These are phyloP conservation scores for Lithophane leautieri DNA, from an alignment of 2,888 invertebrate species.

Conservation along the genomic window DNA sequence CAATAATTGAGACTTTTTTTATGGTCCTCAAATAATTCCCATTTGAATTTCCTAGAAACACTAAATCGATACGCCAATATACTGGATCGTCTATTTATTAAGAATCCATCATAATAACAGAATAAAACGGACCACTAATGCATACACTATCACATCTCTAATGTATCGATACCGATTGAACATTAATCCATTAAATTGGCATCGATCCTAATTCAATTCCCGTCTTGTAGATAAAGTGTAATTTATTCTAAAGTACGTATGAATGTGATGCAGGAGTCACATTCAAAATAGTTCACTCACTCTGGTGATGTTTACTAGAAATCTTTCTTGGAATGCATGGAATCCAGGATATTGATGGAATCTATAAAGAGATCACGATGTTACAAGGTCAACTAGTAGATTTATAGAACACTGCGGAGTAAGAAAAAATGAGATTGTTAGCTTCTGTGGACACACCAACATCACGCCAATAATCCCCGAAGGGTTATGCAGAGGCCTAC, in stretches of 20 bases:
- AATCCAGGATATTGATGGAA: neutral
- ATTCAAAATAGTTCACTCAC: slow-evolving; percentile 48
- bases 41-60: too few species aligned
- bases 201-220: slow-evolving; percentile 60
- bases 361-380: neutral
- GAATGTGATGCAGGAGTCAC: slow-evolving; percentile 50
- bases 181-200: slow-evolving; percentile 65
- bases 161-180: slow-evolving; percentile 51
- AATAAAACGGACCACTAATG: slow-evolving; percentile 15
- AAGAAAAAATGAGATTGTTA: neutral
- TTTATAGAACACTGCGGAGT: neutral
- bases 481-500: neutral
- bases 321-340: neutral
- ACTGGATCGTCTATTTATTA: too few species aligned
- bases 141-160: slow-evolving; percentile 18
- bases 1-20: too few species aligned
- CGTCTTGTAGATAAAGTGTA: slow-evolving; percentile 42
- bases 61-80: too few species aligned
- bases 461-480: neutral
- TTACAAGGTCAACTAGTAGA: neutral
- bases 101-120: slow-evolving; percentile 4
- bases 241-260: slow-evolving; percentile 44
- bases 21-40: too few species aligned
- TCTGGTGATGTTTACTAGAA: slow-evolving; percentile 3
- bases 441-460: neutral